phyloP scores from a whole-genome alignment of 2,888 invertebrate genomes.

The Lissonota sp. region DNA sequence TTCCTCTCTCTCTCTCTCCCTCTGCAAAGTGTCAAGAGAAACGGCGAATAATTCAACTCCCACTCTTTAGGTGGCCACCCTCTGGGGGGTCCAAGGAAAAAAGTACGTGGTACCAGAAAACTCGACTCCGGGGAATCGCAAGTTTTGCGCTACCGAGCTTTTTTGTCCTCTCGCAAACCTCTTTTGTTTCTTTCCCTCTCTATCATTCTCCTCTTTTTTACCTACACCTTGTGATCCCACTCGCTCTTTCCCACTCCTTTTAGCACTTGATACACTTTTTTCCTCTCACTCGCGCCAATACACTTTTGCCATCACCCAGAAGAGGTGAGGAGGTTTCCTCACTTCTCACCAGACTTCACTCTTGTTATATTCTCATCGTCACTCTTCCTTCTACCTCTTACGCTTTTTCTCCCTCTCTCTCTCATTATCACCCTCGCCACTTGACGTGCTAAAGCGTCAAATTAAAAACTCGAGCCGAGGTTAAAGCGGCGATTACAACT shows the following conservation, averaged over 20 bases:
- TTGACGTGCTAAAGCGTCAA: conserved; percentile 75
- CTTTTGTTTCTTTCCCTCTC: background rate
- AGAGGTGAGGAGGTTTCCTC: too few relatives aligned
- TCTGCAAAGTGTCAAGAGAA: conserved; percentile 59
- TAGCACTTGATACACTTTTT: too few relatives aligned
- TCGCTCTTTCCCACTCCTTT: background rate
- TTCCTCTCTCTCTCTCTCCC: conserved; percentile 10
- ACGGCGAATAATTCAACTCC: conserved; percentile 64
- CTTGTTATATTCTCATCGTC: conserved; percentile 33
- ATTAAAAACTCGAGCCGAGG: conserved; percentile 77
- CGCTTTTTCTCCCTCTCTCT: conserved; percentile 21
- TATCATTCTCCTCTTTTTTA: background rate
- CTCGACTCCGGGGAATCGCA: conserved; percentile 67
- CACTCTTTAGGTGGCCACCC: conserved; percentile 39
- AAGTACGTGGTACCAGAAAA: conserved; percentile 49
- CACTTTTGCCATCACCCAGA: conserved; percentile 18
- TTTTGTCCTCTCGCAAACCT: conserved; percentile 70
- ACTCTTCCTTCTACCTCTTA: conserved; percentile 31
- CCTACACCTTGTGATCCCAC: background rate
- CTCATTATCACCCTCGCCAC: conserved; percentile 69
- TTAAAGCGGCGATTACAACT: conserved; percentile 70
- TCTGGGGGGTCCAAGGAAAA: conserved; percentile 40
- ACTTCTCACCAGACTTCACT: conserved; percentile 30
- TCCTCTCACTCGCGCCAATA: conserved; percentile 16
- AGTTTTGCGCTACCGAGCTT: conserved; percentile 60